phyloP scores from a whole-genome alignment of 2,888 invertebrate species.

The Hirtodrosophila confusa region DNA sequence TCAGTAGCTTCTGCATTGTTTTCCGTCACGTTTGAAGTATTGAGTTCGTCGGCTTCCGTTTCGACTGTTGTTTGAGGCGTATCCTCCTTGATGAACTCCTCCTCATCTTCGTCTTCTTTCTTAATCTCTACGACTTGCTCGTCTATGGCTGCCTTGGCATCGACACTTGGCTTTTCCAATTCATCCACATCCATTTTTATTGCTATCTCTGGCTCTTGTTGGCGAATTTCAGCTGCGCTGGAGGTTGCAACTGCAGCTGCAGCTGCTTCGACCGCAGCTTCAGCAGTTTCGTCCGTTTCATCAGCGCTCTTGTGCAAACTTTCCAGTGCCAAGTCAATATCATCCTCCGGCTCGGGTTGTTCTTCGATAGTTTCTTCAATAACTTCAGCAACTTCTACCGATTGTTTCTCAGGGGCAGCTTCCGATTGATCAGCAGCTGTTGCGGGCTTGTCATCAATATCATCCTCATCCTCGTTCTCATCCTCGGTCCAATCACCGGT shows the following conservation, averaged over 20 bases:
- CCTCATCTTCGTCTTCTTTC: constrained; percentile 45
- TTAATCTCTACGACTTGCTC: constrained; percentile 18
- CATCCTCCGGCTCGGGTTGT: constrained; percentile 66
- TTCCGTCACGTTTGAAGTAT: constrained; percentile 8
- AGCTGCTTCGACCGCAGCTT: constrained; percentile 10
- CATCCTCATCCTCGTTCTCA: constrained; percentile 80
- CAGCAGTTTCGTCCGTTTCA: constrained; percentile 33
- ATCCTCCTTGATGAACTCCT: constrained; percentile 58
- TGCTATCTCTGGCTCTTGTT: constrained; percentile 20
- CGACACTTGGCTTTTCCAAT: not conserved
- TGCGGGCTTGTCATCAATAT: constrained; percentile 50
- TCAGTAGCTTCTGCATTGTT: constrained; percentile 11
- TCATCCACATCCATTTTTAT: constrained; percentile 28
- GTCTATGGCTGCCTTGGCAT: constrained; percentile 8
- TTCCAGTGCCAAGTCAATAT: constrained; percentile 77
- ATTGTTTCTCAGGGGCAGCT: constrained; percentile 12
- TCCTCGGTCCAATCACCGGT: constrained; percentile 84
- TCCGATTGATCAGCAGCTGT: constrained; percentile 65
- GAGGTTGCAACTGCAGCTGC: constrained; percentile 10
- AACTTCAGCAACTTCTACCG: constrained; percentile 15
- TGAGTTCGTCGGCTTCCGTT: constrained; percentile 2
- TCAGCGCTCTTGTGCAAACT: constrained; percentile 71
- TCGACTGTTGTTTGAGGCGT: constrained; percentile 23
- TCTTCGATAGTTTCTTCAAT: constrained; percentile 24
- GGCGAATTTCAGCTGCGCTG: constrained; percentile 37